Percentiles rank a stretch among this genome's conserved stretches.
Evolutionary conservation across 2,888 invertebrate species (phyloP).

Genomic region (Thysanoteuthis rhombus): DNA sequence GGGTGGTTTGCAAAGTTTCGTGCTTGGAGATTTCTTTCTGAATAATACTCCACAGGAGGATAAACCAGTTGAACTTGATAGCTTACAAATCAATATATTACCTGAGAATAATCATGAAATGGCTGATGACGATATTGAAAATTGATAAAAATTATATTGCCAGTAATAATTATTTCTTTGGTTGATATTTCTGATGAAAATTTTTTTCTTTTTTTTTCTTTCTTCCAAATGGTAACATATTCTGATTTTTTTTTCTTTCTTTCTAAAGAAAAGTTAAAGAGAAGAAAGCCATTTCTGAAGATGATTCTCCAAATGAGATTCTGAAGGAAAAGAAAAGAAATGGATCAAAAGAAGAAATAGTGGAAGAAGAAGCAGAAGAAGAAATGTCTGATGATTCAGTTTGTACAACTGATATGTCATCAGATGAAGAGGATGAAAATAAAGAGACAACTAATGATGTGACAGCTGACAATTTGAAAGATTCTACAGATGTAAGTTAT

Average conservation of each 20-base stretch:
- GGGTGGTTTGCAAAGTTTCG: no score
- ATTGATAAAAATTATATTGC: no score
- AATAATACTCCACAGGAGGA: no score
- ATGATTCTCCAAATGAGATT: slow-evolving; percentile 50
- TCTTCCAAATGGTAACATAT: no score
- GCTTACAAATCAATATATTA: no score
- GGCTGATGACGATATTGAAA: no score
- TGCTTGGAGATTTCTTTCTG: no score
- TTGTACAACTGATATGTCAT: slow-evolving; percentile 60
- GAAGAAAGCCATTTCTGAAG: slow-evolving; percentile 38
- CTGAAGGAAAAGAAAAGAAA: slow-evolving; percentile 46
- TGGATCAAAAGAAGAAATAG: slow-evolving; percentile 37
- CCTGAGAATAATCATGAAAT: no score
- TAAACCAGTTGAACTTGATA: no score
- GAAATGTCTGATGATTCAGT: slow-evolving; percentile 46
- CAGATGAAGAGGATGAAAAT: slow-evolving; percentile 56
- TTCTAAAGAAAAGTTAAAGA: slow-evolving; percentile 37
- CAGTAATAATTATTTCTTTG: no score
- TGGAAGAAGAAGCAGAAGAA: slow-evolving; percentile 37
- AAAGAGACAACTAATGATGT: background rate
- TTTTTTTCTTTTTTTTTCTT: no score
- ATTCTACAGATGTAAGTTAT: background rate
- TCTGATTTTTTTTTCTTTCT: background rate
- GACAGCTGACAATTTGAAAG: background rate
- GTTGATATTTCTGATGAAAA: no score